Conservation (phyloP, 1,140 invertebrate genomes). For the Eupeodes corollae region DNA sequence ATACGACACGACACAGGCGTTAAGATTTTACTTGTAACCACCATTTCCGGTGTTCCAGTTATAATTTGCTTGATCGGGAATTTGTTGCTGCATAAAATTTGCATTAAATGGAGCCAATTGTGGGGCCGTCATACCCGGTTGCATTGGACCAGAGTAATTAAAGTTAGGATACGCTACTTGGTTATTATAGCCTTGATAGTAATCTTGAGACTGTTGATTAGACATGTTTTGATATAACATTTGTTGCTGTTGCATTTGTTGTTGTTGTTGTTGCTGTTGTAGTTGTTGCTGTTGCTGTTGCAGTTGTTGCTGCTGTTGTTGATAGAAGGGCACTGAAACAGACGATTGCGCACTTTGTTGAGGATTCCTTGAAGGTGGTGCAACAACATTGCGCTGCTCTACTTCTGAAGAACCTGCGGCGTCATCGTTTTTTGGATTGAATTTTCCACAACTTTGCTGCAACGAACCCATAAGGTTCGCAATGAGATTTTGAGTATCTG, state of each 20-base stretch:
- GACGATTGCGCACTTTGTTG: no score
- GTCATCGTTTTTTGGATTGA: not conserved
- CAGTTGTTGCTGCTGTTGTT: not conserved
- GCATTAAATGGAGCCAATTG: no score
- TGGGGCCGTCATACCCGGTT: no score
- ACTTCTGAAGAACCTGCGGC: not conserved
- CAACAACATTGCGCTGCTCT: constrained; percentile 5
- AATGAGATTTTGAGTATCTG: constrained; percentile 48
- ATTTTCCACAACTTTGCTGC: constrained; percentile 30
- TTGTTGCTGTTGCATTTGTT: constrained; percentile 1
- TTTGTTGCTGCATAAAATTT: no score
- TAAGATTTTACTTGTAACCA: no score
- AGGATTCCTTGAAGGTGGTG: not conserved
- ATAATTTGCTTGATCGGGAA: no score
- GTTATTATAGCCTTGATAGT: no score
- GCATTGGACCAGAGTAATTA: no score
- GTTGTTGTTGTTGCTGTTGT: constrained; percentile 2
- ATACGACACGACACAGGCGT: no score
- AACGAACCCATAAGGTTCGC: constrained; percentile 51
- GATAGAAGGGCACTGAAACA: not conserved
- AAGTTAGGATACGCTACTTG: no score
- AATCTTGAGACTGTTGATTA: no score
- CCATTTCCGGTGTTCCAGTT: no score
- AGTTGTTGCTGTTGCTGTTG: constrained; percentile 1
- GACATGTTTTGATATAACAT: not conserved